phyloP scores from a whole-genome alignment of 2,797 vertebrate genomes.

The Tragopan temminckii region DNA sequence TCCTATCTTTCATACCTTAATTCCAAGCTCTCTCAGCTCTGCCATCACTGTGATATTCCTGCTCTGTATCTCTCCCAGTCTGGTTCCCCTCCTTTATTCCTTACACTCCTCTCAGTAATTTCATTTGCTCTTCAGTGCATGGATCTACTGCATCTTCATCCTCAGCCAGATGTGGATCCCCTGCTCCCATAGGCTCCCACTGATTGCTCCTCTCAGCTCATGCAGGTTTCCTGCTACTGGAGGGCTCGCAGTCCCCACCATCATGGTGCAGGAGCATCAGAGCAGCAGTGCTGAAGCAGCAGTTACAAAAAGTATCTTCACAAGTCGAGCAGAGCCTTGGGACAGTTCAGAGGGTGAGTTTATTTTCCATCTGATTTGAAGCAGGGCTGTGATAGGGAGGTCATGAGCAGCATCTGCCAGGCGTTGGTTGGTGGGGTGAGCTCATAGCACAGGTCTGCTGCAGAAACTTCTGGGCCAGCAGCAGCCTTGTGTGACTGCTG shows the following conservation, averaged over 20 bases:
- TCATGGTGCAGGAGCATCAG: fast-evolving
- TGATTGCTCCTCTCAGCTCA: not conserved
- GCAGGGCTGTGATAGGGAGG: too few relatives aligned
- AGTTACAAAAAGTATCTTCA: fast-evolving
- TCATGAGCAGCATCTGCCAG: not conserved
- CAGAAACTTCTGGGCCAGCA: fast-evolving
- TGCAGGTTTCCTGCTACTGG: not conserved
- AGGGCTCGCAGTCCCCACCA: too few relatives aligned
- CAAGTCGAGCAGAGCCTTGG: fast-evolving
- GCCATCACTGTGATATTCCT: too few relatives aligned
- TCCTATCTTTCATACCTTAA: not conserved
- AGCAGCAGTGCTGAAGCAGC: not conserved
- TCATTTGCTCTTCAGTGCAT: not conserved
- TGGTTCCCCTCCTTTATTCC: not conserved
- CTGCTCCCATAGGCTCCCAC: not conserved
- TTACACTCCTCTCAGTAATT: not conserved
- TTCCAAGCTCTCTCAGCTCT: not conserved
- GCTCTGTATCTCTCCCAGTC: too few relatives aligned
- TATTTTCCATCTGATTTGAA: not conserved
- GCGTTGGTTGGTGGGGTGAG: not conserved
- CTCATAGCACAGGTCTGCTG: fast-evolving
- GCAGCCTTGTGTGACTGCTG: too few relatives aligned
- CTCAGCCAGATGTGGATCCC: not conserved
- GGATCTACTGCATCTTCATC: not conserved
- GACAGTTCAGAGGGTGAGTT: too few relatives aligned